Conservation (phyloP, 2,888 invertebrate genomes). For the Phyllotreta cruciferae region DNA sequence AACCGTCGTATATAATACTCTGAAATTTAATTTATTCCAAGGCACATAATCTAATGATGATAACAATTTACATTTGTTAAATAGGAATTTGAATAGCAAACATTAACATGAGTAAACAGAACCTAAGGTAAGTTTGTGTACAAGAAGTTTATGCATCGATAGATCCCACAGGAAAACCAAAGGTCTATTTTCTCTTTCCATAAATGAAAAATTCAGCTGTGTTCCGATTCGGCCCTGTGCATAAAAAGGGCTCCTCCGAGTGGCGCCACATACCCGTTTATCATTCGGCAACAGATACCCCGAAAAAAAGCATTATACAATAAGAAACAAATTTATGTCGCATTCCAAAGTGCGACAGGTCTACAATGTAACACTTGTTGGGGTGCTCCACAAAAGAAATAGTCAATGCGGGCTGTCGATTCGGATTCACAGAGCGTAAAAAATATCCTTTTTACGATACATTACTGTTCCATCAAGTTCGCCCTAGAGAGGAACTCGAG, state of each 20-base stretch:
- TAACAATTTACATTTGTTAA: too few relatives aligned
- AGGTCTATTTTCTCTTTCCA: too few relatives aligned
- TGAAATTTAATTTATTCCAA: too few relatives aligned
- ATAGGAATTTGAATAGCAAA: too few relatives aligned
- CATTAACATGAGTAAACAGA: too few relatives aligned
- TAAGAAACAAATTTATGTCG: slow-evolving; percentile 31
- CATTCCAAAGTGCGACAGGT: slow-evolving; percentile 26
- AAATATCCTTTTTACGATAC: slow-evolving; percentile 30
- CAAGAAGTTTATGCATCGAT: too few relatives aligned
- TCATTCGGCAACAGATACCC: slow-evolving; percentile 15
- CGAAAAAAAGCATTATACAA: slow-evolving; percentile 23
- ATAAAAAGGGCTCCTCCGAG: neutral
- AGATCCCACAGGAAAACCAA: too few relatives aligned
- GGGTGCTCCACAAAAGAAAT: slow-evolving; percentile 28
- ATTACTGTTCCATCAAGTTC: slow-evolving; percentile 37
- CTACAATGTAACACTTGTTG: slow-evolving; percentile 34
- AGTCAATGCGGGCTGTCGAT: slow-evolving; percentile 20
- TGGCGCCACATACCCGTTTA: slow-evolving; percentile 6
- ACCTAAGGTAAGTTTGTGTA: too few relatives aligned
- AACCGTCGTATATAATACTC: too few relatives aligned
- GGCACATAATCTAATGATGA: too few relatives aligned
- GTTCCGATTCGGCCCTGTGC: slow-evolving; percentile 1
- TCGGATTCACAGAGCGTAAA: slow-evolving; percentile 24
- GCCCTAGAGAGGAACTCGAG: slow-evolving; percentile 4
- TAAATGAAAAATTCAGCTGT: neutral